Percentiles rank a stretch among this genome's conserved stretches.
Evolutionary conservation across 2,797 vertebrate species (phyloP).

Genomic region (Neopelma chrysocephalum): DNA sequence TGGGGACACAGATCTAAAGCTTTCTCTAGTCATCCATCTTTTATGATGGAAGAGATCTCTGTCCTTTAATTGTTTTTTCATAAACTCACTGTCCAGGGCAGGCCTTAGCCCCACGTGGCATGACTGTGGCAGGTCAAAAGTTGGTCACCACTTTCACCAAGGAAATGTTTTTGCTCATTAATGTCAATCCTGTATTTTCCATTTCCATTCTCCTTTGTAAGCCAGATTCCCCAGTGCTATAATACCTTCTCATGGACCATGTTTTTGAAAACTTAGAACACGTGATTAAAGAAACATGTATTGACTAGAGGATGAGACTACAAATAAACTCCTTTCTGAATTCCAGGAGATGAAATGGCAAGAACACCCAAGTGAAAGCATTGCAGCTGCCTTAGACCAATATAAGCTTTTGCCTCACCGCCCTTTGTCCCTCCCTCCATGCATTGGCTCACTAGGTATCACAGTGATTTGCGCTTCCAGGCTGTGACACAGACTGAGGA

Average conservation of each 20-base stretch:
- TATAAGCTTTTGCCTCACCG: background rate
- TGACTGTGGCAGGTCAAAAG: background rate
- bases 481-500: background rate
- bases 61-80: background rate
- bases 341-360: background rate
- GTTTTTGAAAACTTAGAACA: background rate
- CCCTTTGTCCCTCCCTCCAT: background rate
- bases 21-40: background rate
- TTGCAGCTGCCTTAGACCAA: background rate
- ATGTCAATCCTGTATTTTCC: background rate
- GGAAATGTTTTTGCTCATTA: background rate
- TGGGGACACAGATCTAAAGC: background rate
- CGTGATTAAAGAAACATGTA: background rate
- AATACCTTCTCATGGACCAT: background rate
- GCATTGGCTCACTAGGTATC: background rate
- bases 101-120: background rate
- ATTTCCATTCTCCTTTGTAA: background rate
- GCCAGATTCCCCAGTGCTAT: background rate
- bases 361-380: background rate
- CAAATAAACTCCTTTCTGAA: background rate
- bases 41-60: background rate
- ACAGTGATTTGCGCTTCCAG: background rate
- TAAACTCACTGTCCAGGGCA: background rate
- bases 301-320: background rate
- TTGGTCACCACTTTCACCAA: background rate